Percentiles rank a stretch among this genome's conserved stretches.
Conservation (phyloP, 2,888 invertebrate species). For the Melieria picta region DNA sequence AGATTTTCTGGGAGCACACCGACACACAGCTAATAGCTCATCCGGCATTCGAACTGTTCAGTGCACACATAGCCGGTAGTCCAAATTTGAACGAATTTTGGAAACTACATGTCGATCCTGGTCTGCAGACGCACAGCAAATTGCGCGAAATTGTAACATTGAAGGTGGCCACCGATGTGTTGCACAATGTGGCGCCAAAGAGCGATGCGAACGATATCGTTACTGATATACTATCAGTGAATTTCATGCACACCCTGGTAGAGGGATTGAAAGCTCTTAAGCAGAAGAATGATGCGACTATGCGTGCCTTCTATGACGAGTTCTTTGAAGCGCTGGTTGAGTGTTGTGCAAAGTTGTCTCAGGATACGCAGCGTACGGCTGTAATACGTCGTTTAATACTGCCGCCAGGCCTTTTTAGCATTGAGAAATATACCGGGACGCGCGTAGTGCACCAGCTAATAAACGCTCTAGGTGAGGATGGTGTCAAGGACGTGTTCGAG, state of each 20-base stretch:
- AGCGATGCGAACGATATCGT: slow-evolving; percentile 64
- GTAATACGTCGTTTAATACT: slow-evolving; percentile 74
- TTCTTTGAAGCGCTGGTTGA: slow-evolving; percentile 68
- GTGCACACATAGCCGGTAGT: slow-evolving; percentile 68
- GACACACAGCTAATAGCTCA: slow-evolving; percentile 68
- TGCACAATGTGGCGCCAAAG: slow-evolving; percentile 51
- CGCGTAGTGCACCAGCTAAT: slow-evolving; percentile 74
- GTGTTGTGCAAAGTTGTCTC: slow-evolving; percentile 68
- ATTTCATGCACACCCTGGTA: slow-evolving; percentile 74
- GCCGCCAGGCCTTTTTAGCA: slow-evolving; percentile 77
- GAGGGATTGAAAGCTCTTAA: slow-evolving; percentile 71
- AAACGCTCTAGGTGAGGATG: slow-evolving; percentile 70
- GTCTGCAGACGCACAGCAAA: slow-evolving; percentile 68
- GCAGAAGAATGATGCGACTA: slow-evolving; percentile 50
- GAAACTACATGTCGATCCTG: slow-evolving; percentile 67
- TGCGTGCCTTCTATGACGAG: slow-evolving; percentile 65
- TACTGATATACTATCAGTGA: slow-evolving; percentile 72
- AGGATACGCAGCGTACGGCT: slow-evolving; percentile 69
- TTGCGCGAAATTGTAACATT: slow-evolving; percentile 72
- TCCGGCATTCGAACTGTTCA: slow-evolving; percentile 74
- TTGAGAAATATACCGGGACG: slow-evolving; percentile 77
- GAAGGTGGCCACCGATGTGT: slow-evolving; percentile 70
- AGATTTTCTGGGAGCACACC: slow-evolving; percentile 71
- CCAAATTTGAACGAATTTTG: slow-evolving; percentile 70
- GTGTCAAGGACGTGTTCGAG: slow-evolving; percentile 73